phyloP scores from a whole-genome alignment of 2,888 invertebrate species.

The Zygaena filipendulae region DNA sequence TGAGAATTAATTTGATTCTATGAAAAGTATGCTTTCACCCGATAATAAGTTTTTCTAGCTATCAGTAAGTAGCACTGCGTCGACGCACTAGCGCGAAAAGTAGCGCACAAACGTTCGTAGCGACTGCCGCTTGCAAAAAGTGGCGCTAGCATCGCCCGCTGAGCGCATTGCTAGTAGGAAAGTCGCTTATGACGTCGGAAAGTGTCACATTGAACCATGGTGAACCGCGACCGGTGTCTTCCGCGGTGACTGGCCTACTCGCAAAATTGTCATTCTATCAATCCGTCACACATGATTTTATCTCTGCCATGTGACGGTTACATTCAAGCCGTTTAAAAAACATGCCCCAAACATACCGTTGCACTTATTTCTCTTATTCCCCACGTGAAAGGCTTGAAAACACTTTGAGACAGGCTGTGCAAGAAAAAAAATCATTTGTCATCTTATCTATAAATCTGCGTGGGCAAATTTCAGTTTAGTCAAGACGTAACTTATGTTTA shows the following conservation, averaged over 20 bases:
- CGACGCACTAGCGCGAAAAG: constrained; percentile 39
- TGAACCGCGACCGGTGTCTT: constrained; percentile 61
- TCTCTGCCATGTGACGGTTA: constrained; percentile 44
- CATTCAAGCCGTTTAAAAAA: constrained; percentile 30
- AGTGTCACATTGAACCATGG: constrained; percentile 68
- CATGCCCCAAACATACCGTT: constrained; percentile 33
- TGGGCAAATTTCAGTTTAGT: no score
- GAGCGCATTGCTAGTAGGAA: constrained; percentile 60
- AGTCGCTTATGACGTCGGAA: constrained; percentile 65
- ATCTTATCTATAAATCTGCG: no score
- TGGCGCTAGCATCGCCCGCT: constrained; percentile 26
- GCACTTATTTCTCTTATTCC: constrained; percentile 30
- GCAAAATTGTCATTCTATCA: constrained; percentile 64
- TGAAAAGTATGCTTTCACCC: constrained; percentile 1
- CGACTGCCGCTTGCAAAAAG: constrained; percentile 34
- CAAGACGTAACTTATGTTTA: no score
- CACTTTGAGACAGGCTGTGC: constrained; percentile 27
- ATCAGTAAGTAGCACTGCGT: constrained; percentile 11
- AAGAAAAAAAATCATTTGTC: no score
- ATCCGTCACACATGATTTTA: constrained; percentile 55
- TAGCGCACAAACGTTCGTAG: constrained; percentile 42
- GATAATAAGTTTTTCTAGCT: not conserved
- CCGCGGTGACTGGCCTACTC: constrained; percentile 60
- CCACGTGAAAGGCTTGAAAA: constrained; percentile 27
- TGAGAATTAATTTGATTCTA: no score